Conservation (phyloP, 2,888 invertebrate species). For the Blastobasis adustella region DNA sequence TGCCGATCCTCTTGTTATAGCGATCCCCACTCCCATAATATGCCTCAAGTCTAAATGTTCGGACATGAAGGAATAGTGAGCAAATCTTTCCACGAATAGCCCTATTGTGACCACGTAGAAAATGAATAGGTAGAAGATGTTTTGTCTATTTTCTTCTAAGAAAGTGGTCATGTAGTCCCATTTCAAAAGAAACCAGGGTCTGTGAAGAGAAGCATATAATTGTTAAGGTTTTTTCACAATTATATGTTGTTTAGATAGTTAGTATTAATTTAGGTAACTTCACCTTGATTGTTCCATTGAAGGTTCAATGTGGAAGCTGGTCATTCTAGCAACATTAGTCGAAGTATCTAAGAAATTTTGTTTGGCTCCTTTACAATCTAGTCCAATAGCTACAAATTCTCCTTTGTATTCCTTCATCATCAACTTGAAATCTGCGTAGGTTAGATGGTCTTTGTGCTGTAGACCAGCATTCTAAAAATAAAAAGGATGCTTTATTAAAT, state of each 20-base stretch:
- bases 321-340: conserved; percentile 96
- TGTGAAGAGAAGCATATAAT: conserved; percentile 20
- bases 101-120: conserved; percentile 96
- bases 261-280: not conserved
- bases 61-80: conserved; percentile 96
- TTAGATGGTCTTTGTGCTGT: conserved; percentile 91
- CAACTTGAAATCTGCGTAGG: conserved; percentile 92
- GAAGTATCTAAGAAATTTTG: conserved; percentile 96
- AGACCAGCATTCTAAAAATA: conserved; percentile 85
- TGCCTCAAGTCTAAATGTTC: conserved; percentile 96
- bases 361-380: conserved; percentile 96
- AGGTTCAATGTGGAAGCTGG: conserved; percentile 92
- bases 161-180: conserved; percentile 93
- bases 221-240: not conserved
- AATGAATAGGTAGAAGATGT: conserved; percentile 94
- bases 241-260: not conserved
- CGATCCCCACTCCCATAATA: conserved; percentile 98
- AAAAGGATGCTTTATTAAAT: not conserved
- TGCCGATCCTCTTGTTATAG: conserved; percentile 94
- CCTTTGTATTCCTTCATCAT: conserved; percentile 99
- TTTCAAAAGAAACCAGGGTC: conserved; percentile 83
- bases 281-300: conserved; percentile 79
- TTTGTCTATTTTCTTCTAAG: conserved; percentile 95
- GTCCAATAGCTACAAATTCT: conserved; percentile 94
- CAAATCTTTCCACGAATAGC: conserved; percentile 95